These are phyloP conservation scores for Otolemur garnettii DNA, from an alignment of 2,113 vertebrate species.

Conservation along the genomic window DNA sequence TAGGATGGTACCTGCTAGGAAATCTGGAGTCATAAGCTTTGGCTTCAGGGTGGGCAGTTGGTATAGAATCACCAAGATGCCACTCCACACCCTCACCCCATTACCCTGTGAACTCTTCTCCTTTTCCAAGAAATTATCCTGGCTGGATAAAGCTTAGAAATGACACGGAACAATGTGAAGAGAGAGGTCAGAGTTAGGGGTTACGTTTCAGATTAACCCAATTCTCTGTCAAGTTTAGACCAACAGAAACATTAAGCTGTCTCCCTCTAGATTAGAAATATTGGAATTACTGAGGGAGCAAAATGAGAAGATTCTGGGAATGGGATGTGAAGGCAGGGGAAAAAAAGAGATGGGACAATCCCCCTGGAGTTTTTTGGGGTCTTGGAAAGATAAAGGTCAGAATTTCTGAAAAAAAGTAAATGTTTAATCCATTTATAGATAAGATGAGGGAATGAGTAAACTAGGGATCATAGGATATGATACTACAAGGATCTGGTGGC, in stretches of 20 bases:
- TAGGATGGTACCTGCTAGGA: neutral
- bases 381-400: constrained; percentile 52
- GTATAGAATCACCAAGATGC: neutral
- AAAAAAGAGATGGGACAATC: constrained; percentile 3
- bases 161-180: neutral
- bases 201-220: constrained; percentile 30
- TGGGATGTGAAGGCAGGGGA: neutral
- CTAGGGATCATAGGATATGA: neutral
- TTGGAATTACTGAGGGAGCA: neutral
- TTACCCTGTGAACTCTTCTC: neutral
- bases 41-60: neutral
- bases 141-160: constrained; percentile 33
- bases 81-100: neutral
- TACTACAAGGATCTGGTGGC: constrained; percentile 6
- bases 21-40: neutral
- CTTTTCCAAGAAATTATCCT: constrained; percentile 3
- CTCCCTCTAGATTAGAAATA: constrained; percentile 9
- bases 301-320: constrained; percentile 31
- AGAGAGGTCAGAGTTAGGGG: constrained; percentile 23
- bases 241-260: constrained; percentile 30
- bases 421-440: constrained; percentile 53
- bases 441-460: neutral
- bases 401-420: constrained; percentile 62
- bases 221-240: constrained; percentile 8
- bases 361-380: neutral